Percentiles rank a stretch among this genome's conserved stretches.
These are phyloP conservation scores for Serrognathus titanus DNA, from an alignment of 2,888 invertebrate species.

Conservation along the genomic window DNA sequence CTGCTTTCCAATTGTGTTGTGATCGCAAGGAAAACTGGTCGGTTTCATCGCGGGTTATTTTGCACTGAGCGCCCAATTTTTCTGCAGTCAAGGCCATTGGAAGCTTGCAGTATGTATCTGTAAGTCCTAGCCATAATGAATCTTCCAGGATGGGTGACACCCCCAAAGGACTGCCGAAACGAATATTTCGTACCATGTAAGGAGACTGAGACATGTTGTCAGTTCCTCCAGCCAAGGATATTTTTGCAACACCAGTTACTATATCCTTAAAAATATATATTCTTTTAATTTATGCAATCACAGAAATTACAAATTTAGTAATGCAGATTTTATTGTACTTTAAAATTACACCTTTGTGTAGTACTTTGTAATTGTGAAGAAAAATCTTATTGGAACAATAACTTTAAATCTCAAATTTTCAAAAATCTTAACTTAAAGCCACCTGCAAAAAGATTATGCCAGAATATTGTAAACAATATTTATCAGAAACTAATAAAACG, in stretches of 20 bases:
- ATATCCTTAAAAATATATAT: constrained; percentile 68
- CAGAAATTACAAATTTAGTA: too few species aligned
- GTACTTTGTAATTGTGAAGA: too few species aligned
- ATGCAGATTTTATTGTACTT: too few species aligned
- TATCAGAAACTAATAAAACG: too few species aligned
- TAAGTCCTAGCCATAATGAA: constrained; percentile 82
- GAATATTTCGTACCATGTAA: constrained; percentile 74
- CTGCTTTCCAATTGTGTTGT: constrained; percentile 83
- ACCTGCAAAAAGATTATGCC: too few species aligned
- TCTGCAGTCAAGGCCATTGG: constrained; percentile 97
- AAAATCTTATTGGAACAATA: too few species aligned
- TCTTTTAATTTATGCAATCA: too few species aligned
- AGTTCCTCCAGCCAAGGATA: constrained; percentile 86
- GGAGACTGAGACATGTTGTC: constrained; percentile 97
- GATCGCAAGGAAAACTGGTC: constrained; percentile 84
- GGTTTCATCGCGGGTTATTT: constrained; percentile 75
- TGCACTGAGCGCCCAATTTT: constrained; percentile 83
- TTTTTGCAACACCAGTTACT: constrained; percentile 73
- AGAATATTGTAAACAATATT: too few species aligned
- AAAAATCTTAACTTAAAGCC: too few species aligned
- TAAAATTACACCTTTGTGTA: too few species aligned
- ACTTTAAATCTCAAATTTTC: too few species aligned
- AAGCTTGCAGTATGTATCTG: constrained; percentile 83
- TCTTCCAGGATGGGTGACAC: constrained; percentile 78
- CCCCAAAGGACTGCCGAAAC: constrained; percentile 88